These are phyloP conservation scores for Antedon mediterranea DNA, from an alignment of 53 echinoderm and acorn worm genomes.

Conservation along the genomic window DNA sequence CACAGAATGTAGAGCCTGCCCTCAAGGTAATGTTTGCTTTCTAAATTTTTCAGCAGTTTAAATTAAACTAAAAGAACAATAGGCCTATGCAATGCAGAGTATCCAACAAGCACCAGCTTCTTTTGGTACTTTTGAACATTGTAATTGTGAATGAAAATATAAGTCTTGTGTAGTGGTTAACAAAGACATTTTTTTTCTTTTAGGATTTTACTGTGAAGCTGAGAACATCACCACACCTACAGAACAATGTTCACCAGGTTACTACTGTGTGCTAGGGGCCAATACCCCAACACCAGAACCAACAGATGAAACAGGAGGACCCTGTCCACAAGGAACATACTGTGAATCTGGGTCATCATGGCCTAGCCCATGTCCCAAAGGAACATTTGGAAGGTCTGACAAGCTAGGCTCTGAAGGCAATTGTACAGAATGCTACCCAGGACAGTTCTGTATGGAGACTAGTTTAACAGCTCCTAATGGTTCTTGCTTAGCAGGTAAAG, in stretches of 20 bases:
- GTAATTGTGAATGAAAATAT: too few species aligned
- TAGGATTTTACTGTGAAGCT: conserved; percentile 85
- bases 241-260: conserved; percentile 57
- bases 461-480: conserved; percentile 82
- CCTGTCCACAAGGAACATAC: conserved; percentile 92
- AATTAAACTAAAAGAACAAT: too few species aligned
- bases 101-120: too few species aligned
- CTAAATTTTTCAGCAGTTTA: too few species aligned
- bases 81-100: too few species aligned
- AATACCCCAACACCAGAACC: conserved; percentile 76
- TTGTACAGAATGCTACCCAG: conserved; percentile 81
- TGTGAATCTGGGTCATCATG: conserved; percentile 72
- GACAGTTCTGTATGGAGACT: conserved; percentile 65
- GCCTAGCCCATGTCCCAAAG: conserved; percentile 79
- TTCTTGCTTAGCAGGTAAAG: conserved; percentile 37
- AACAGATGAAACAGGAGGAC: conserved; percentile 60
- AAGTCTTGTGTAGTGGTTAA: too few species aligned
- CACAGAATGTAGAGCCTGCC: conserved; percentile 58
- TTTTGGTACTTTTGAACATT: too few species aligned
- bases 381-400: conserved; percentile 64
- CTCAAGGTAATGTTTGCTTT: conserved; percentile 38
- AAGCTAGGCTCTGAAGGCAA: conserved; percentile 49
- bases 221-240: conserved; percentile 78
- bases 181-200: background rate
- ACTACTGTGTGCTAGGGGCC: conserved; percentile 75